phyloP scores from a whole-genome alignment of 2,888 invertebrate genomes.

The Villa cingulata region DNA sequence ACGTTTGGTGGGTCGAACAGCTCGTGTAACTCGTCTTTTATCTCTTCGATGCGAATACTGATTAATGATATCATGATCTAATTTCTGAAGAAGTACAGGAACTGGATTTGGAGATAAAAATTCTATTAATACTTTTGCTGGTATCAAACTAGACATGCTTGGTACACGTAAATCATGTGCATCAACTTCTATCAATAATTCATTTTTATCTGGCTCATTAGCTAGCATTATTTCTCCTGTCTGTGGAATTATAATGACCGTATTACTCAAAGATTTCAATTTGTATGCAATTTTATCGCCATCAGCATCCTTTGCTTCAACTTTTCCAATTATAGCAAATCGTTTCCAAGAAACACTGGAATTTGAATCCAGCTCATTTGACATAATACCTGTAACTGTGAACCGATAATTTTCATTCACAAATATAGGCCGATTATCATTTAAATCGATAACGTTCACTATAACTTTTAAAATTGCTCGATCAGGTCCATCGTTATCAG shows the following conservation, averaged over 20 bases:
- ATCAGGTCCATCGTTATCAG: constrained; percentile 65
- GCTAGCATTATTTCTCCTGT: constrained; percentile 79
- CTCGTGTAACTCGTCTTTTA: constrained; percentile 70
- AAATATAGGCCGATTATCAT: constrained; percentile 84
- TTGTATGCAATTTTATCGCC: constrained; percentile 86
- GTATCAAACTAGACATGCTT: constrained; percentile 51
- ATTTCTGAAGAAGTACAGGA: constrained; percentile 44
- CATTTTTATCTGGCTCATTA: constrained; percentile 57
- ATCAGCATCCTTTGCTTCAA: constrained; percentile 78
- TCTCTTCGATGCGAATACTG: constrained; percentile 47
- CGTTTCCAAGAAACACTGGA: constrained; percentile 54
- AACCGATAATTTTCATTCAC: constrained; percentile 65
- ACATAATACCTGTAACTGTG: constrained; percentile 49
- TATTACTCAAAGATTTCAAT: constrained; percentile 62
- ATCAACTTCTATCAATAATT: constrained; percentile 58
- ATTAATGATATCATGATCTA: constrained; percentile 36
- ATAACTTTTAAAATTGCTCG: constrained; percentile 65
- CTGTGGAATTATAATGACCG: constrained; percentile 81
- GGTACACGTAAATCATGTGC: constrained; percentile 73
- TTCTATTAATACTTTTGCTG: constrained; percentile 64
- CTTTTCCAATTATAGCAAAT: constrained; percentile 71
- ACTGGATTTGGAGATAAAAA: constrained; percentile 48
- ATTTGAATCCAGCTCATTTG: constrained; percentile 44
- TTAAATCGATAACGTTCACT: constrained; percentile 69
- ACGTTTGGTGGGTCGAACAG: constrained; percentile 87